phyloP scores from a whole-genome alignment of 2,113 vertebrate species.

The Corythoichthys haematopterus region DNA sequence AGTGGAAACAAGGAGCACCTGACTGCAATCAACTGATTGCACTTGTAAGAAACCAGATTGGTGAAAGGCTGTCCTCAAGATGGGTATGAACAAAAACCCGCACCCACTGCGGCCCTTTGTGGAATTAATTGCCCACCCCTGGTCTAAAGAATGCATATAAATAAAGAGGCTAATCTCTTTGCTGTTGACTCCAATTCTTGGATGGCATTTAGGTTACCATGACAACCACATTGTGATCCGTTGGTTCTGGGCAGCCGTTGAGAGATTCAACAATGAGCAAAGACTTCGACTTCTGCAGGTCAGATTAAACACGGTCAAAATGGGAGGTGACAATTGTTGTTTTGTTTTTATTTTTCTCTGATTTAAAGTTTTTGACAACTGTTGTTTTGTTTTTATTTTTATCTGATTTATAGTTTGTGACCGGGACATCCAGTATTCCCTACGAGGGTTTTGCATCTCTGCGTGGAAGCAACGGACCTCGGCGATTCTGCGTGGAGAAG shows the following conservation, averaged over 20 bases:
- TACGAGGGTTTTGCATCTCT: conserved; percentile 91
- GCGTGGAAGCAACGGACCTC: conserved; percentile 88
- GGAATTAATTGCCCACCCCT: too few relatives aligned
- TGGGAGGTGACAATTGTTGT: not conserved
- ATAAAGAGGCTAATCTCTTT: not conserved
- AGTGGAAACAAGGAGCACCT: too few relatives aligned
- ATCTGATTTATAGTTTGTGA: conserved; percentile 79
- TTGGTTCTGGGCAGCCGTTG: conserved; percentile 94
- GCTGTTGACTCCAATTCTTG: not conserved
- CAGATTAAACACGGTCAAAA: not conserved
- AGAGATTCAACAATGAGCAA: conserved; percentile 93
- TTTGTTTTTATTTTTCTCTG: conserved; percentile 9
- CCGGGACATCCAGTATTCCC: conserved; percentile 88
- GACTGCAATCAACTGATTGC: too few relatives aligned
- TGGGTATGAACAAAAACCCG: too few relatives aligned
- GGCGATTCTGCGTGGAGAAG: conserved; percentile 93
- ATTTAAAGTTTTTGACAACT: conserved; percentile 81
- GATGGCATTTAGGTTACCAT: conserved; percentile 78
- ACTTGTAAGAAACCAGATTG: too few relatives aligned
- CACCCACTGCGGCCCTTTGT: too few relatives aligned
- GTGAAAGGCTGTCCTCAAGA: too few relatives aligned
- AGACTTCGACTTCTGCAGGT: conserved; percentile 87
- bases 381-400: not conserved
- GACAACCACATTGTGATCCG: conserved; percentile 94
- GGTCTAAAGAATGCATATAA: not conserved